Percentiles rank a stretch among this genome's conserved stretches.
phyloP scores from a whole-genome alignment of 2,797 vertebrate species.

The Sebastes itinus region DNA sequence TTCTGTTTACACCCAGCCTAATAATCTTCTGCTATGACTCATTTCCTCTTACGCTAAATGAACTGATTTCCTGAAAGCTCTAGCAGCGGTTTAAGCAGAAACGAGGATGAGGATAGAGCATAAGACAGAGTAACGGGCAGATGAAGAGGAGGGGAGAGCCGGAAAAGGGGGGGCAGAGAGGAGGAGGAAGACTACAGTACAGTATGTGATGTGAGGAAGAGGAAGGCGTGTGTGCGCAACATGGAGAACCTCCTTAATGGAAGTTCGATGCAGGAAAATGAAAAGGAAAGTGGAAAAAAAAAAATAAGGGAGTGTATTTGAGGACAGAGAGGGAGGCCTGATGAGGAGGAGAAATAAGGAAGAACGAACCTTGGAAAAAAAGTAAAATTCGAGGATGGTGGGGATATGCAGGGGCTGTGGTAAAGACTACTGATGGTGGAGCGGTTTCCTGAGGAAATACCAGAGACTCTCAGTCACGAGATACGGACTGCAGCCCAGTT shows the following conservation, averaged over 20 bases:
- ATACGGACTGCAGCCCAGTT: background rate
- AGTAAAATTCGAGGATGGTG: background rate
- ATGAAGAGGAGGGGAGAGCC: background rate
- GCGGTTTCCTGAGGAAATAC: slow-evolving; percentile 72
- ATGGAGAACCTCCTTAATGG: background rate
- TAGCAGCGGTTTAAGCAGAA: background rate
- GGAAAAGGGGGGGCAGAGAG: background rate
- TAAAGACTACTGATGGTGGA: slow-evolving; percentile 14
- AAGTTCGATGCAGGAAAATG: background rate
- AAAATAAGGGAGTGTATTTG: background rate
- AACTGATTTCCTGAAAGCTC: slow-evolving; percentile 26
- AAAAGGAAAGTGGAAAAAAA: background rate
- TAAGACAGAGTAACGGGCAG: background rate
- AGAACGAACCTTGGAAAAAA: background rate
- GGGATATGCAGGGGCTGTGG: background rate
- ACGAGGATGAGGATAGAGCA: background rate
- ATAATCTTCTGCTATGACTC: slow-evolving; percentile 25
- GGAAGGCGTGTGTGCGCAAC: background rate
- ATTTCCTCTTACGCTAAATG: slow-evolving; percentile 33
- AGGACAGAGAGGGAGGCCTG: background rate
- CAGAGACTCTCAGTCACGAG: slow-evolving; percentile 45
- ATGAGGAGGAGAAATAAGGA: background rate
- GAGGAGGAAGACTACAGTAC: background rate
- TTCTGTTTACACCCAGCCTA: slow-evolving; percentile 15
- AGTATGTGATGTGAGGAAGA: slow-evolving; percentile 12